Evolutionary conservation across 2,113 vertebrate genomes (phyloP).

Genomic region (Mixornis gularis): DNA sequence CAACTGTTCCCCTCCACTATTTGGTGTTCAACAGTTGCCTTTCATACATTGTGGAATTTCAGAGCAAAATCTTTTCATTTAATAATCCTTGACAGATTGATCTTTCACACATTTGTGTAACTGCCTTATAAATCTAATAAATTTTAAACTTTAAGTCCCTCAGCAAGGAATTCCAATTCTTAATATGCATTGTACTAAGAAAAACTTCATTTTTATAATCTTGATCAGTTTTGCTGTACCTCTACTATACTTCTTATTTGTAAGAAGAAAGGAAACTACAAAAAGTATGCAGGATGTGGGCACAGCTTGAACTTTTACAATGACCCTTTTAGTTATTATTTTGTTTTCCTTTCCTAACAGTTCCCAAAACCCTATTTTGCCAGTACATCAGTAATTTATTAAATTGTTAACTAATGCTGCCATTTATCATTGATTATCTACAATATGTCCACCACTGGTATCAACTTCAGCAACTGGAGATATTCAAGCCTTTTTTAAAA

Average conservation of each 20-base stretch:
- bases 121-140: not conserved
- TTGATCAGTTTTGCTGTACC: not conserved
- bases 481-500: not conserved
- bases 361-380: not conserved
- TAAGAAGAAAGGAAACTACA: not conserved
- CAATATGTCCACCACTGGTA: not conserved
- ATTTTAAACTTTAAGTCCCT: not conserved
- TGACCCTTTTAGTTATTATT: not conserved
- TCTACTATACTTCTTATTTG: not conserved
- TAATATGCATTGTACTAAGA: not conserved
- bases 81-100: not conserved
- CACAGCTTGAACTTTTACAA: not conserved
- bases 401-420: not conserved
- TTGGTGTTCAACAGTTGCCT: not conserved
- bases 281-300: not conserved
- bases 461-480: not conserved
- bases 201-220: not conserved
- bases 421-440: not conserved
- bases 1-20: not conserved
- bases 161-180: not conserved
- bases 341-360: not conserved
- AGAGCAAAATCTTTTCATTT: not conserved
- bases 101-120: not conserved
- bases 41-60: not conserved
- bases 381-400: not conserved